Evolutionary conservation across 1,140 invertebrate genomes (phyloP), one percentile per base, ranked within the genome.

Genomic region (Popillia japonica): DNA sequence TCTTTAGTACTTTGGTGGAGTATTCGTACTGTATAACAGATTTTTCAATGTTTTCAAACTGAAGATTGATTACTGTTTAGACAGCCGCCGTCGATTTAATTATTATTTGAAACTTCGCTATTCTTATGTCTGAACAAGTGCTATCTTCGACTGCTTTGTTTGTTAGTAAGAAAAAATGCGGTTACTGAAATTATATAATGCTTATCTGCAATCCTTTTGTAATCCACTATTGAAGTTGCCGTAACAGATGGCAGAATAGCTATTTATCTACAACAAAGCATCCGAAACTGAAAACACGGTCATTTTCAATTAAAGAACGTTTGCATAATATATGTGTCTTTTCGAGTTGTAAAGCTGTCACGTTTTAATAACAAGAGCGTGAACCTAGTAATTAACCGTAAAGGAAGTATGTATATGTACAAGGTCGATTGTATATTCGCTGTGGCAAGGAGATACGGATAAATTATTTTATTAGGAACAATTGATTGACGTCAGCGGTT

Each of bases 401-500:
- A 34, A 68, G 61, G 61, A 55, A 55, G 22, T 34, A 68, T 22
- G 27, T 10, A 68, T 7, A 22, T 22, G 22, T 34, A 34, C 61
- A 2, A 34, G 27, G 22, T 22, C 14, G 27, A 27, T 22, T 4
- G 8, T 64, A 23, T 20, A 22, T 6, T 64, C 14, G 2, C 59
- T 9, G 61, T 68, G 6, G 22, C 22, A 3, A 20, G 10, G 61
- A 68, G 22, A 27, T 22, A 34, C 7, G 22, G 61, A 68, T 68
- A 68, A 27, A 68, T 68, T 22, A 68, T 7, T 27, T 68, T 34
- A 34, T 34, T 27, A 34, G 61, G 22, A 68, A 68, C 61, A 68
- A 68, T 34, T 68, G 61, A 68, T 68, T 68, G 61, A 68, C 61
- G 61, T 68, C 61, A 68, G 61, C 61, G 61, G 4, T 68, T 17